These are phyloP conservation scores for Elysia crispata DNA, from an alignment of 2,888 invertebrate genomes.

Conservation along the genomic window DNA sequence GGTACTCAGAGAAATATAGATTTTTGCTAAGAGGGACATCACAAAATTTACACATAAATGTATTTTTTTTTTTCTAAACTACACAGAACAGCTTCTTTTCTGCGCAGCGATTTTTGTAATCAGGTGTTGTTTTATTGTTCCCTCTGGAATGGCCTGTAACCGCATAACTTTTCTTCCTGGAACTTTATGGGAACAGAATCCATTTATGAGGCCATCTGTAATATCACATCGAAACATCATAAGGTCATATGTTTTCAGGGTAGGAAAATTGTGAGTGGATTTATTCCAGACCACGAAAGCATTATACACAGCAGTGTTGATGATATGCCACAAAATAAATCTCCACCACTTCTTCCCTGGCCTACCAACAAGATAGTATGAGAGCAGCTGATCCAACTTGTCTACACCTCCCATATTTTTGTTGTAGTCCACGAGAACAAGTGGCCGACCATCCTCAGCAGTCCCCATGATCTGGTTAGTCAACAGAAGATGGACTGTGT, in stretches of 20 bases:
- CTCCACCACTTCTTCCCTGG: no score
- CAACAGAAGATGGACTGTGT: no score
- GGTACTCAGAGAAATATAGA: no score
- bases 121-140: not conserved
- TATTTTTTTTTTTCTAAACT: not conserved
- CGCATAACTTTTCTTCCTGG: not conserved
- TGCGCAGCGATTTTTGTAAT: not conserved
- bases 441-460: no score
- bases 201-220: constrained; percentile 2
- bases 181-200: not conserved
- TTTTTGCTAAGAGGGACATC: no score
- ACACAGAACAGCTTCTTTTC: not conserved
- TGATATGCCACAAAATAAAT: constrained; percentile 1
- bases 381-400: no score
- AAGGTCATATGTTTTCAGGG: constrained; percentile 3
- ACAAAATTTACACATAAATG: no score
- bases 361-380: no score
- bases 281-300: constrained; percentile 4
- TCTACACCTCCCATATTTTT: no score
- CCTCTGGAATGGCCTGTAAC: not conserved
- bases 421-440: no score
- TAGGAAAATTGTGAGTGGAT: not conserved
- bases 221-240: constrained; percentile 9
- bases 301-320: not conserved
- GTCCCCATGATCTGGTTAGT: no score